Base-by-base conservation (phyloP, 2,888 invertebrate genomes). In the Microdon myrmicae region DNA sequence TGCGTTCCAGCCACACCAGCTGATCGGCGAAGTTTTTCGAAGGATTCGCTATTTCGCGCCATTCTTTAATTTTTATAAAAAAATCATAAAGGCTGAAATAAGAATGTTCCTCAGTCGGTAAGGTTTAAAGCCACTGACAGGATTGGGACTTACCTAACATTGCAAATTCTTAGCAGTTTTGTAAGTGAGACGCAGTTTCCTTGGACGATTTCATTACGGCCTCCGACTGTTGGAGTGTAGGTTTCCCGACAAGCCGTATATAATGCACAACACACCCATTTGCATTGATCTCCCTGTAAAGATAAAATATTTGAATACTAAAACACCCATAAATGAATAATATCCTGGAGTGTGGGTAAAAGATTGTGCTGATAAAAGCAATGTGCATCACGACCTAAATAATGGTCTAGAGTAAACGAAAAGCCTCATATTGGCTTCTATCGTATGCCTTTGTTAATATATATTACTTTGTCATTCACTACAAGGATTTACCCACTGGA, bases 231-330 rank as follows among this genome's bases (percentile, higher is more conserved):
- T 2, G 94, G 92, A 35, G 89, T 88, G 56, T 87, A 84, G 1
- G 89, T 86, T 45, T 88, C 89, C 51, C 92, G 84, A 75, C 95
- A 95, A 16, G 94, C 91, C 22, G 92, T 92, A 80, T 94, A 97
- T 34, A 97, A 81, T 4, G 95, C 90, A 84, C 97, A 98, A 35
- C 94, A 93, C 75, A 97, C 84, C 97, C 97, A 98, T 74, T 96
- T 94, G 43, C 89, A 81, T 61, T 87, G 85, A 71, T 96, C 92
- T 17, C 96, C 97, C 94, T 94, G 72, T n/a, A 81, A 79, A 48
- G 6, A 37, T 37, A 49, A 16, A 5, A 8, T 7, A 25, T 49
- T 35, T 3, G 20, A 17, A 26, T n/a, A 7, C 25, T 26, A 22
- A 13, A 25, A 10, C 6, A 13, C 16, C n/a, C 13, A 28, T n/a